Percentiles rank a stretch among this genome's conserved stretches.
Evolutionary conservation across 2,113 vertebrate genomes (phyloP).

Genomic region (Mus pahari): DNA sequence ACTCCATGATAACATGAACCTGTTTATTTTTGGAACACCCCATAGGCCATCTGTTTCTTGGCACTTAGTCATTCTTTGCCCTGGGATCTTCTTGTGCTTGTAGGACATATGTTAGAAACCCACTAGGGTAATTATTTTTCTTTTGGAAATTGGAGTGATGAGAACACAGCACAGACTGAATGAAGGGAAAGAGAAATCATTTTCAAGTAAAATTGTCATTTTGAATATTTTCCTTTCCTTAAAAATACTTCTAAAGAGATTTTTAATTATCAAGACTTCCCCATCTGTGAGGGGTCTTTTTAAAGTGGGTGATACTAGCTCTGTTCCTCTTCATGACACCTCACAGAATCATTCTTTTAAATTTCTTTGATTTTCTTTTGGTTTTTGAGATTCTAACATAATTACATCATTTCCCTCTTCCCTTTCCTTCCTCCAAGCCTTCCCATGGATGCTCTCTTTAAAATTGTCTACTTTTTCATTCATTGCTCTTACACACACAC

Average conservation of each 20-base stretch:
- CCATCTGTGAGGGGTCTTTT: background rate
- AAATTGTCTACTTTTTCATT: background rate
- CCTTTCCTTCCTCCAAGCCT: background rate
- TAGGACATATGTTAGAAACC: background rate
- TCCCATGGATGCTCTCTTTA: no score
- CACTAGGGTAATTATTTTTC: background rate
- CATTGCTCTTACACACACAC: background rate
- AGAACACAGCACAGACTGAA: background rate
- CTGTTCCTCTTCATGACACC: background rate
- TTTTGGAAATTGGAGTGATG: background rate
- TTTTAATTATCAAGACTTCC: background rate
- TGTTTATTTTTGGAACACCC: background rate
- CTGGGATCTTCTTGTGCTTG: background rate
- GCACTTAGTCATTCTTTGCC: slow-evolving; percentile 3
- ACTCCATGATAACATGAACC: background rate
- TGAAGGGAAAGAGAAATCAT: background rate
- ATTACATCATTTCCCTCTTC: background rate
- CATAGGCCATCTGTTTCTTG: background rate
- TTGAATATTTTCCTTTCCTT: background rate
- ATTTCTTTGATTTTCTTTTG: no score
- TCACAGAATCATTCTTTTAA: background rate
- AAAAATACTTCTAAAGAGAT: slow-evolving; percentile 23
- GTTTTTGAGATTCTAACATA: background rate
- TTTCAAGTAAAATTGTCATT: slow-evolving; percentile 36
- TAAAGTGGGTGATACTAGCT: background rate